phyloP scores from a whole-genome alignment of 1,140 invertebrate genomes.

The Microplitis demolitor region DNA sequence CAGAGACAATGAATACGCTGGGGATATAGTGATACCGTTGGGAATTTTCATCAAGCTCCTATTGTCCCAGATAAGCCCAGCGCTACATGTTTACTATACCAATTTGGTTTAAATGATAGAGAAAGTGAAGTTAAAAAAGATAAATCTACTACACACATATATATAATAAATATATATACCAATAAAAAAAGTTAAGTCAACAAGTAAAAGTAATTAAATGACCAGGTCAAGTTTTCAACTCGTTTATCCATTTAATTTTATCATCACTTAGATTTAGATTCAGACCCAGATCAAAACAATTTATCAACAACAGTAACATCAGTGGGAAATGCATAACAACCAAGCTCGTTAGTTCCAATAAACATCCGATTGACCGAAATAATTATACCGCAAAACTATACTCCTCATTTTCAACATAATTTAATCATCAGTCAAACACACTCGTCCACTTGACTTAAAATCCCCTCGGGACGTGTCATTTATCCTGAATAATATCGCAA shows the following conservation, averaged over 20 bases:
- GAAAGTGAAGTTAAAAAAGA: not conserved
- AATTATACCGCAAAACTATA: not conserved
- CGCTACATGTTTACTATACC: conserved; percentile 5
- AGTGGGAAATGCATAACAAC: not conserved
- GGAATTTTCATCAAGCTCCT: conserved; percentile 20
- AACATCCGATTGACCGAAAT: conserved; percentile 1
- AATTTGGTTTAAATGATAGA: not conserved
- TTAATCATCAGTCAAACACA: not conserved
- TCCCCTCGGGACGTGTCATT: not conserved
- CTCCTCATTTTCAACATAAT: not conserved
- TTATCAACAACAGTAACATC: no score
- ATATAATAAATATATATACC: no score
- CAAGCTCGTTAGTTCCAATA: not conserved
- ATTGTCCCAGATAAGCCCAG: conserved; percentile 8
- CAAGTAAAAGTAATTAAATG: no score
- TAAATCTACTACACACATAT: not conserved
- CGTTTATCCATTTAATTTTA: no score
- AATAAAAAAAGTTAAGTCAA: no score
- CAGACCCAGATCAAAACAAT: no score
- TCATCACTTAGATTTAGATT: no score
- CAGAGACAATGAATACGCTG: conserved; percentile 3
- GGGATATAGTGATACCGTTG: not conserved
- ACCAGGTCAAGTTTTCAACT: no score
- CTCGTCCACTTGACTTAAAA: not conserved
- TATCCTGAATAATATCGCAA: no score